Evolutionary conservation across 2,888 invertebrate species (phyloP), one percentile per base, ranked within the genome.

Genomic region (Melanotus villosus): DNA sequence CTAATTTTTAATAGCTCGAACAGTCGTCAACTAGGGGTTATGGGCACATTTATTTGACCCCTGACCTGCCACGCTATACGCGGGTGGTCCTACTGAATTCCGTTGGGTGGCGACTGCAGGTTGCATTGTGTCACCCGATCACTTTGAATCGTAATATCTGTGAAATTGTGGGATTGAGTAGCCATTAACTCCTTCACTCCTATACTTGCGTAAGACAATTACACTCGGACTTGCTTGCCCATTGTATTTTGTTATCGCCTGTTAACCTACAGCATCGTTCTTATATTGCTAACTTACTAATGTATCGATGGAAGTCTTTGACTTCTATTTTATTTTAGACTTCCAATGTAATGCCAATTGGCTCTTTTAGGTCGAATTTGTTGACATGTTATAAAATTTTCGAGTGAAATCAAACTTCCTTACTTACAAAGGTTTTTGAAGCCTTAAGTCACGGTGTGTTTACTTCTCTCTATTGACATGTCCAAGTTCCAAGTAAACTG

Each of bases 61-160:
- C 43, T 70, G 67, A 67, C 70, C 67, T 62, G 67, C 59, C 65
- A 54, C 52, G 58, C 65, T 47, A 65, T 60, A 41, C 60, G 67
- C 72, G 74, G 74, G 75, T 75, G 75, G 75, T 75, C 75, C 68
- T 57, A 47, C 62, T 56, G 43, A 66, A 70, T 70, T 66, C 62
- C 47, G 59, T 36, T 70, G 67, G 68, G 72, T 75, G 68, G 73
- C 75, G 72, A 75, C 70, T 74, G 70, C 72, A 62, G 45, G 34
- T 75, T 73, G 63, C 69, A 75, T 73, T 75, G 73, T 75, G 77
- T 76, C 75, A 77, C 76, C 75, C 73, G 67, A 76, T 77, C 77
- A 75, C 75, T 73, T 73, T 70, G 73, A 71, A 75, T 71, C 72
- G 72, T 75, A 74, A 76, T 75, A 75, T 72, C 76, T 77, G 76